Base-by-base conservation (phyloP, 2,113 vertebrate species). In the Gymnogyps californianus region DNA sequence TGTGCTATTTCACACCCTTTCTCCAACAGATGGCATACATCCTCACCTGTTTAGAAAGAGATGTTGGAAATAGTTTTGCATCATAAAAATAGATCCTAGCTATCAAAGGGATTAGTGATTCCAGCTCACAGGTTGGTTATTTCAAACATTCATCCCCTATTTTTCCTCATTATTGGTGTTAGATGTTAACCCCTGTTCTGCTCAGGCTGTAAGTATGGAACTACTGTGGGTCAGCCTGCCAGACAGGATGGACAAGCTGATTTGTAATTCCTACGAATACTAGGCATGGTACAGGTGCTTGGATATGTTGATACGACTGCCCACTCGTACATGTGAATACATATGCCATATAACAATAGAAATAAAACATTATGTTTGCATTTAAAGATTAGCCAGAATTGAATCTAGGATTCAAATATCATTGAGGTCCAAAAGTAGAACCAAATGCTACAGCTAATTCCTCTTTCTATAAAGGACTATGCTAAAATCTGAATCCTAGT, bases 21-120 rank as follows among this genome's bases (percentile, higher is more conserved):
- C 83, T 77, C 67, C 95, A 78, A 93, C 92, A 95, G 83, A 94
- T 89, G 93, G 90, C 88, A 80, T 17, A 78, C 85, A 92, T 94
- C 86, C 85, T 95, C 90, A 96, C 90, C 95, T 94, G 90, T 86
- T 94, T 47, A 49, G 31, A 58, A 83, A 88, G 61, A 78, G 75
- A 83, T 59, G 54, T 77, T 75, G 74, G 51, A 94, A 87, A 85
- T 83, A 46, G 83, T 46, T 89, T 64, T 54, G 32, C 14, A 31
- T 74, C 47, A 88, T 90, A 95, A 88, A 95, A 93, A 94, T 54
- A 93, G 67, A 72, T 44, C 20, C 88, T 66, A 44, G 25, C 54
- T 77, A 52, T 83, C 76, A 55, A 79, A 86, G 24, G 40, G 15
- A 79, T 51, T 59, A 55, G 19, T 10, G 13, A 55, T 79, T 84